Conservation (phyloP, 2,113 vertebrate genomes). For the Laticauda laticaudata region DNA sequence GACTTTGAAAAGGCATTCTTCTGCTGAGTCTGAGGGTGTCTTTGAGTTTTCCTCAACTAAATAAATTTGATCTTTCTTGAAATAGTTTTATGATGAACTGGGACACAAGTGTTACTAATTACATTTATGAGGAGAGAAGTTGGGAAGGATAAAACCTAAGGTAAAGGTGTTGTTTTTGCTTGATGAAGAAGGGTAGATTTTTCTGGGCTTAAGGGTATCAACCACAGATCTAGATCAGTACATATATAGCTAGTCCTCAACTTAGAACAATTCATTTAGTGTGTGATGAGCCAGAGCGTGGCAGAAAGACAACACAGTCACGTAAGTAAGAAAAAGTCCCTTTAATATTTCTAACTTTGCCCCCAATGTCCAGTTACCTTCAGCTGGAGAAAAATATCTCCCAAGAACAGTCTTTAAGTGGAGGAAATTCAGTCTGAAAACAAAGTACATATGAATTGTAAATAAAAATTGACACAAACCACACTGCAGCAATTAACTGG, state of each 20-base stretch:
- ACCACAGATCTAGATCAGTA: background rate
- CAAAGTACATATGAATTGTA: no score
- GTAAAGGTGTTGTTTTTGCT: background rate
- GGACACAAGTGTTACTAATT: background rate
- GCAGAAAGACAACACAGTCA: no score
- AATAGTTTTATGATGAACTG: slow-evolving; percentile 3
- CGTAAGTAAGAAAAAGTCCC: no score
- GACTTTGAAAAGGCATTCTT: slow-evolving; percentile 25
- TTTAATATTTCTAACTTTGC: no score
- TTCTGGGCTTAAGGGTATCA: background rate
- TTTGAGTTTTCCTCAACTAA: background rate
- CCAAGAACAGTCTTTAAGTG: no score
- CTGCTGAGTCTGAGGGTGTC: background rate
- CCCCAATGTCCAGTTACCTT: no score
- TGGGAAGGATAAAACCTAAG: slow-evolving; percentile 16
- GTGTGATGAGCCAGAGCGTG: no score
- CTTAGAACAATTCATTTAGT: background rate
- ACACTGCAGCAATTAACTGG: no score
- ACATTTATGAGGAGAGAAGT: background rate
- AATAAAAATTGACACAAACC: no score
- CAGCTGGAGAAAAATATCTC: no score
- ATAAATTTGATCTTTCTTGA: slow-evolving; percentile 38
- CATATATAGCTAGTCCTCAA: background rate
- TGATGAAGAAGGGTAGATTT: background rate
- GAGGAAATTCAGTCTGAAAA: no score